phyloP scores from a whole-genome alignment of 2,113 vertebrate genomes.

The Misgurnus mizolepis region DNA sequence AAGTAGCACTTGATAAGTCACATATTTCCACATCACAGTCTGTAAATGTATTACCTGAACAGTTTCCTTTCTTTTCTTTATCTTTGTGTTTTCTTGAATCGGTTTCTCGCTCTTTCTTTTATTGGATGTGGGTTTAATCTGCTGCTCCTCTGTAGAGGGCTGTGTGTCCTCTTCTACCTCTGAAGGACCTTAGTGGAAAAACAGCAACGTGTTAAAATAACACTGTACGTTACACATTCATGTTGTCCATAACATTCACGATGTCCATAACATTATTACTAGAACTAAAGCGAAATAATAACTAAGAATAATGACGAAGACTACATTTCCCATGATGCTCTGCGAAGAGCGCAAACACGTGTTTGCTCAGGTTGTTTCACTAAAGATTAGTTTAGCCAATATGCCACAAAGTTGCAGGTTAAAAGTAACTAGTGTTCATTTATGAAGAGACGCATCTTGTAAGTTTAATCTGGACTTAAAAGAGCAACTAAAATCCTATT shows the following conservation, averaged over 20 bases:
- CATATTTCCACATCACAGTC: neutral
- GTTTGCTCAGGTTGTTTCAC: neutral
- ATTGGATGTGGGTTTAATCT: constrained; percentile 54
- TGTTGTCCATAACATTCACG: neutral
- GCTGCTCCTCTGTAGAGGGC: constrained; percentile 43
- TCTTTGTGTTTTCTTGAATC: constrained; percentile 60
- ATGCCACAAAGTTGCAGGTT: neutral
- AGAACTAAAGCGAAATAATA: neutral
- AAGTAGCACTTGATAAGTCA: too few species aligned
- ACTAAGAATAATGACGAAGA: neutral
- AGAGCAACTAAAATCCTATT: neutral
- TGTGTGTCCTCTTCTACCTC: constrained; percentile 53
- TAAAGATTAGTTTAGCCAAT: neutral
- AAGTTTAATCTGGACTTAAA: neutral
- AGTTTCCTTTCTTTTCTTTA: constrained; percentile 68
- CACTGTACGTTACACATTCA: neutral
- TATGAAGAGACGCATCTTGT: neutral
- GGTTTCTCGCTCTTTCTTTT: constrained; percentile 65
- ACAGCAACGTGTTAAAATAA: neutral
- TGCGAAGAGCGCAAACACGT: neutral
- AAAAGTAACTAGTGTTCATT: neutral
- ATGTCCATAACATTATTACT: neutral
- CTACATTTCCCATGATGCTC: constrained; percentile 31
- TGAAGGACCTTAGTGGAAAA: constrained; percentile 57
- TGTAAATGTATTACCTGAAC: constrained; percentile 41